phyloP scores from a whole-genome alignment of 2,113 vertebrate species.

The Mobula hypostoma region DNA sequence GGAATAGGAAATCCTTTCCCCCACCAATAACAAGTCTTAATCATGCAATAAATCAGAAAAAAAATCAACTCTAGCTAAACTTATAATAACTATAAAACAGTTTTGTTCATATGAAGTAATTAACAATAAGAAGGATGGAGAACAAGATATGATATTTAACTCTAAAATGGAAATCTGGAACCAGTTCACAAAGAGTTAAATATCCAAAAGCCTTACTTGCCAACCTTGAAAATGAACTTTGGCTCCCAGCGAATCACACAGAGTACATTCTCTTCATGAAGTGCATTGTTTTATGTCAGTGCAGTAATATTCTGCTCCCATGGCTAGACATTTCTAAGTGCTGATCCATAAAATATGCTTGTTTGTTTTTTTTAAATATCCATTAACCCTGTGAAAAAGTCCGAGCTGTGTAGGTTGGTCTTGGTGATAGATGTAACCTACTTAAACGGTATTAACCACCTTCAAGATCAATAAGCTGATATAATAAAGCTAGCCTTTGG shows the following conservation, averaged over 20 bases:
- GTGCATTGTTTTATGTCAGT: background rate
- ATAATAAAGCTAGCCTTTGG: background rate
- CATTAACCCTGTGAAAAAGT: background rate
- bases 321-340: background rate
- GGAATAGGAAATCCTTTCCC: no score
- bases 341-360: conserved; percentile 5
- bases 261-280: background rate
- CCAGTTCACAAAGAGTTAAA: background rate
- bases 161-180: background rate
- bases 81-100: background rate
- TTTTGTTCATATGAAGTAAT: background rate
- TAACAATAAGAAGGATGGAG: background rate
- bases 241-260: background rate
- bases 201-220: background rate
- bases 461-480: background rate
- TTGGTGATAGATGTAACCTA: background rate
- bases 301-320: background rate
- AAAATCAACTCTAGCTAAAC: background rate
- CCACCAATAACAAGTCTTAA: no score
- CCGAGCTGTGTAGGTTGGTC: background rate
- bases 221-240: background rate
- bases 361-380: background rate
- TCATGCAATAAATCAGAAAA: background rate
- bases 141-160: background rate
- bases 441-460: background rate